A percentile compares a stretch with the other conserved stretches of the same genome.
Conservation (phyloP, 64 coral and sea anemone genomes). For the Catalaphyllia jardinei region DNA sequence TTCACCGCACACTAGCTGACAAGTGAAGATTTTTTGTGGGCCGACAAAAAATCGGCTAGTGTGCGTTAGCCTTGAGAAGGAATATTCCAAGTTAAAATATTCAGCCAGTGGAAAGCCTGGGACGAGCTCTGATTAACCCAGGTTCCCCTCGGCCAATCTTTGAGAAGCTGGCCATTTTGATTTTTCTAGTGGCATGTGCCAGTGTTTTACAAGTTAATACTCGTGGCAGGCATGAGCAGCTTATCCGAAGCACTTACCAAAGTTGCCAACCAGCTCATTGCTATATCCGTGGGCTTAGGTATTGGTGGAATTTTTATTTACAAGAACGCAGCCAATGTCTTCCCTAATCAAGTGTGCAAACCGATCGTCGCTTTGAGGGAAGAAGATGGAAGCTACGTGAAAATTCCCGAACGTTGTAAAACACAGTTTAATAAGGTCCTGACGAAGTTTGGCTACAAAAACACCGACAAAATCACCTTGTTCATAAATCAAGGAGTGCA, state of each 20-base stretch:
- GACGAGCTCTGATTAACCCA: too few species aligned
- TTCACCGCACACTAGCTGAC: too few species aligned
- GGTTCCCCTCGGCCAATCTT: too few species aligned
- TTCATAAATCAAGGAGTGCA: slow-evolving; percentile 81
- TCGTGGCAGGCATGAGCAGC: neutral
- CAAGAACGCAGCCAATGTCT: slow-evolving; percentile 65
- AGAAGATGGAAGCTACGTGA: slow-evolving; percentile 25
- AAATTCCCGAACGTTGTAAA: slow-evolving; percentile 53
- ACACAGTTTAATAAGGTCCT: slow-evolving; percentile 55
- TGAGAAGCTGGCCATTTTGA: neutral
- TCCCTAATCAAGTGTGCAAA: slow-evolving; percentile 71
- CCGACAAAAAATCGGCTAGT: too few species aligned
- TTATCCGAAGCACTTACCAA: slow-evolving; percentile 57
- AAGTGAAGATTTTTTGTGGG: too few species aligned
- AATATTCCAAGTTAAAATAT: too few species aligned
- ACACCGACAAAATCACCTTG: slow-evolving; percentile 58
- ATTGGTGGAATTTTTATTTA: slow-evolving; percentile 81
- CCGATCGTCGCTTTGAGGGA: slow-evolving; percentile 28
- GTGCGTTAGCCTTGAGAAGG: too few species aligned
- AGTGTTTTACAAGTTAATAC: neutral
- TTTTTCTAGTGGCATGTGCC: neutral
- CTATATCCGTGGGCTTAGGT: slow-evolving; percentile 81
- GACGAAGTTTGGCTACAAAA: slow-evolving; percentile 49
- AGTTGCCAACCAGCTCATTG: slow-evolving; percentile 73
- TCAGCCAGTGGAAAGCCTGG: too few species aligned